A percentile compares a stretch with the other conserved stretches of the same genome.
These are phyloP conservation scores for Lithobates pipiens DNA, from an alignment of 2,797 vertebrate genomes.

Conservation along the genomic window DNA sequence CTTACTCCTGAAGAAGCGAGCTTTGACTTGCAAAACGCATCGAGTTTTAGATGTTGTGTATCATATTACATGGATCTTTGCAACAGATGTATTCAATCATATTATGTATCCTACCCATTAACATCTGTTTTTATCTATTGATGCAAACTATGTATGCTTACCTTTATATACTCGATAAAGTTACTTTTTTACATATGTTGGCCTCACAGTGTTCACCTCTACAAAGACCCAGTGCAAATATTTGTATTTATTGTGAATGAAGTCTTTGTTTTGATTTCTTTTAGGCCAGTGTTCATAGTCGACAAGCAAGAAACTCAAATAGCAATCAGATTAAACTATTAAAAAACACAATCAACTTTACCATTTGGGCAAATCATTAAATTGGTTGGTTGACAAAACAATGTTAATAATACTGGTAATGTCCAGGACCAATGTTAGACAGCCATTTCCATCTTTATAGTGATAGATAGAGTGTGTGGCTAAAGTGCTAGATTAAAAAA, in stretches of 20 bases:
- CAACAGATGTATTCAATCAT: too few species aligned
- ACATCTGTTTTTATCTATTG: too few species aligned
- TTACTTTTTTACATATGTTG: too few species aligned
- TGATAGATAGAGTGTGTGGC: background rate
- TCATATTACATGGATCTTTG: too few species aligned
- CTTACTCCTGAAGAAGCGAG: too few species aligned
- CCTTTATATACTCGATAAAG: too few species aligned
- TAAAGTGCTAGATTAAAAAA: slow-evolving; percentile 11
- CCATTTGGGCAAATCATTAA: background rate
- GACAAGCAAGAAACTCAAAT: background rate
- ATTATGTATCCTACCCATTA: too few species aligned
- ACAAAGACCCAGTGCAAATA: too few species aligned
- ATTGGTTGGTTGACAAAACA: background rate
- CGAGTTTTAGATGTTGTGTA: too few species aligned
- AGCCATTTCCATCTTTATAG: background rate
- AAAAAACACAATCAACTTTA: background rate
- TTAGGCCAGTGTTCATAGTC: background rate
- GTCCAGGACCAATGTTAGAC: background rate
- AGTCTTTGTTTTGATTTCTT: background rate
- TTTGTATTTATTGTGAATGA: background rate
- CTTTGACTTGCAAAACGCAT: too few species aligned
- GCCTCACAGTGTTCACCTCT: too few species aligned
- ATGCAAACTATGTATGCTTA: too few species aligned
- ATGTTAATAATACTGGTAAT: slow-evolving; percentile 2
- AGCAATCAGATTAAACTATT: background rate